Conservation (phyloP, 2,797 vertebrate species). For the Anabas testudineus region DNA sequence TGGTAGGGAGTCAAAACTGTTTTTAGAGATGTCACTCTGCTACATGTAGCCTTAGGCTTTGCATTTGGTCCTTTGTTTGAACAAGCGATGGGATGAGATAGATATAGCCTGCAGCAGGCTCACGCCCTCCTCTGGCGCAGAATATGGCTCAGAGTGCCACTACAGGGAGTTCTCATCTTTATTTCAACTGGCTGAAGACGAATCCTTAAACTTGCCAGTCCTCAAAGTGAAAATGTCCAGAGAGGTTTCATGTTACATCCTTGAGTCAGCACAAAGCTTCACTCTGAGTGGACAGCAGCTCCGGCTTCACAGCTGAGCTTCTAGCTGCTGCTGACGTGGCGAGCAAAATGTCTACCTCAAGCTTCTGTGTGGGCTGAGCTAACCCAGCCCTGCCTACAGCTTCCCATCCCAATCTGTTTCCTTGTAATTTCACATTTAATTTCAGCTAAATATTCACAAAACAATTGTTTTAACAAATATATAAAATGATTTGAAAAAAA, state of each 20-base stretch:
- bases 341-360: constrained; percentile 57
- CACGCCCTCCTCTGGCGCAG: constrained; percentile 15
- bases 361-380: constrained; percentile 48
- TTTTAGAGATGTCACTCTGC: constrained; percentile 8
- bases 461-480: not conserved
- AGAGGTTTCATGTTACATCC: constrained; percentile 52
- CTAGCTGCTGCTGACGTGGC: constrained; percentile 74
- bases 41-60: constrained; percentile 28
- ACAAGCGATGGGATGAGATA: constrained; percentile 14
- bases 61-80: constrained; percentile 38
- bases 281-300: constrained; percentile 32
- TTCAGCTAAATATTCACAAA: constrained; percentile 1
- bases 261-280: constrained; percentile 22
- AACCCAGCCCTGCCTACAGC: constrained; percentile 2
- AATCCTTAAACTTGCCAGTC: not conserved
- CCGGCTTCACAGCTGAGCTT: constrained; percentile 35
- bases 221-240: constrained; percentile 8
- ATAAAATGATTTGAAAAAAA: too few species aligned
- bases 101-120: constrained; percentile 38
- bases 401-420: constrained; percentile 6
- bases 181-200: not conserved
- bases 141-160: not conserved
- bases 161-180: not conserved
- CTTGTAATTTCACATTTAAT: constrained; percentile 5
- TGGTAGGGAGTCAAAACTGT: constrained; percentile 5